Conservation (phyloP, 2,113 vertebrate species). For the Notothenia coriiceps region DNA sequence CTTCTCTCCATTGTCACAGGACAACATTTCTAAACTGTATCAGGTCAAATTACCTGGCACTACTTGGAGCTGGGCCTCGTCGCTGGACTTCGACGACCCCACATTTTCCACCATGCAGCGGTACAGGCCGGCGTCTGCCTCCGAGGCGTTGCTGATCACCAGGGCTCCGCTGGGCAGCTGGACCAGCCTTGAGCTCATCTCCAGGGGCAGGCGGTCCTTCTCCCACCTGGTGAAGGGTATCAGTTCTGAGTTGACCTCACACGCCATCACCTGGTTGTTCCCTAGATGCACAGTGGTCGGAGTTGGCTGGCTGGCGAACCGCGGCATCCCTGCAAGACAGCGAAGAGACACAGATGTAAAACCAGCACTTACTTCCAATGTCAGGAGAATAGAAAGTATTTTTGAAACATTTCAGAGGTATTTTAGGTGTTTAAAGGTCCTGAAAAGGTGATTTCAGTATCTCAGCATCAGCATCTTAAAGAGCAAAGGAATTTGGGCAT, state of each 20-base stretch:
- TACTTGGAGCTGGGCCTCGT: conserved; percentile 90
- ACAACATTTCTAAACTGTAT: not conserved
- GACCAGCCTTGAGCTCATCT: conserved; percentile 78
- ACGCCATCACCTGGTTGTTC: conserved; percentile 87
- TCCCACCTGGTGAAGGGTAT: conserved; percentile 92
- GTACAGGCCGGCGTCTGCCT: conserved; percentile 88
- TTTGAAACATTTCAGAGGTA: not conserved
- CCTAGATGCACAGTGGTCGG: conserved; percentile 80
- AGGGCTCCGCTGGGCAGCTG: conserved; percentile 89
- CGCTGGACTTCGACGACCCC: conserved; percentile 90
- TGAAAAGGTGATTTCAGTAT: not conserved
- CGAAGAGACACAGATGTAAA: not conserved
- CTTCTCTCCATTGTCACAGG: not conserved
- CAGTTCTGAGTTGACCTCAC: conserved; percentile 91
- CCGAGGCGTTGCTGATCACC: conserved; percentile 89
- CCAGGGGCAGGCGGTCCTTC: conserved; percentile 84
- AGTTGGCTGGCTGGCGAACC: conserved; percentile 90
- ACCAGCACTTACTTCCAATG: not conserved
- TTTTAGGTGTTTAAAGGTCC: not conserved
- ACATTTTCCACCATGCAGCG: conserved; percentile 90
- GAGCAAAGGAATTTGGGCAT: not conserved
- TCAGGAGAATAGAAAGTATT: not conserved
- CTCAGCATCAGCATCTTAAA: too few species aligned
- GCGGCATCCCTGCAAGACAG: conserved; percentile 88
- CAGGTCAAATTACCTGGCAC: conserved; percentile 85